phyloP scores from a whole-genome alignment of 2,888 invertebrate species.

The Aspidapion aeneum region DNA sequence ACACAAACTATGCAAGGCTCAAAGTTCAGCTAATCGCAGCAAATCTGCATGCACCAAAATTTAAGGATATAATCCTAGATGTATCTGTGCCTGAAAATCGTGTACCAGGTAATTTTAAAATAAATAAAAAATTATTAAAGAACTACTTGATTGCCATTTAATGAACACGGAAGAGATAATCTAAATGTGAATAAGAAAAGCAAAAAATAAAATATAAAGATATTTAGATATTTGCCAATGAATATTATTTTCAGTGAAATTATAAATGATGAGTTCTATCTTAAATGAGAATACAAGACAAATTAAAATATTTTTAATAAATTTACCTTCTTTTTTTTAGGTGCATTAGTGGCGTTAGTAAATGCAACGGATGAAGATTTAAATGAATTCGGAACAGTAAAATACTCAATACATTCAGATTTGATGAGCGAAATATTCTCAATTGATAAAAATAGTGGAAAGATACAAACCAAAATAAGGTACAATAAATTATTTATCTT shows the following conservation, averaged over 20 bases:
- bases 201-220: too few relatives aligned
- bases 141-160: too few relatives aligned
- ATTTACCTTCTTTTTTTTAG: background rate
- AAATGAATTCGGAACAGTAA: constrained; percentile 69
- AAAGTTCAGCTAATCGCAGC: constrained; percentile 75
- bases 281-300: too few relatives aligned
- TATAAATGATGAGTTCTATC: too few relatives aligned
- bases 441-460: constrained; percentile 68
- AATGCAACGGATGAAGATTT: constrained; percentile 80
- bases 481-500: too few relatives aligned
- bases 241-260: too few relatives aligned
- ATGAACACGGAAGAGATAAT: too few relatives aligned
- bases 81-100: constrained; percentile 80
- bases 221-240: too few relatives aligned
- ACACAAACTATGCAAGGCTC: constrained; percentile 81
- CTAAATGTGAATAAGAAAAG: too few relatives aligned
- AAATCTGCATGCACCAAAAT: constrained; percentile 76
- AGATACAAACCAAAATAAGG: constrained; percentile 55
- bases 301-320: too few relatives aligned
- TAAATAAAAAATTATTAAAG: too few relatives aligned
- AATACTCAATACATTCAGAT: constrained; percentile 77
- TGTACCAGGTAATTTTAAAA: constrained; percentile 68
- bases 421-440: constrained; percentile 68
- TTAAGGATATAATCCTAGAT: constrained; percentile 67
- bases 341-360: constrained; percentile 57